Conservation (phyloP, 2,797 vertebrate genomes). For the Amblyraja radiata region DNA sequence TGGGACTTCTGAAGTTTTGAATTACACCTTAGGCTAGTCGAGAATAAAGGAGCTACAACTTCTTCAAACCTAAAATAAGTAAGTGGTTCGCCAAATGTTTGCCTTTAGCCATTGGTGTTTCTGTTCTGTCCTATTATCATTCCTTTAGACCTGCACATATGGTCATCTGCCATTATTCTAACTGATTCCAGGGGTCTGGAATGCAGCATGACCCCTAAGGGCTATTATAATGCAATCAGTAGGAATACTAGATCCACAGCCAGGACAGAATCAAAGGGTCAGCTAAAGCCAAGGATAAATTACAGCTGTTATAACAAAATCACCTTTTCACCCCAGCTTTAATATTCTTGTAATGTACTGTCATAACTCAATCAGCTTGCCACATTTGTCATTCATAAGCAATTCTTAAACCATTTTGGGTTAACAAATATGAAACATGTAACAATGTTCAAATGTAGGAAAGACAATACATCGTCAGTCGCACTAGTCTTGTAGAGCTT, state of each 20-base stretch:
- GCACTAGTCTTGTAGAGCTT: background rate
- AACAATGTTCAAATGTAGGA: conserved; percentile 51
- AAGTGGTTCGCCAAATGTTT: conserved; percentile 35
- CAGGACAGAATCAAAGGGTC: conserved; percentile 60
- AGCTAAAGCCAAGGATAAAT: conserved; percentile 58
- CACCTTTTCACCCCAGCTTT: conserved; percentile 57
- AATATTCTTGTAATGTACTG: conserved; percentile 57
- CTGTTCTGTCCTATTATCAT: conserved; percentile 50
- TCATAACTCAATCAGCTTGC: conserved; percentile 54
- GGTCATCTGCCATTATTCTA: conserved; percentile 74
- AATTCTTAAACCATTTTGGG: conserved; percentile 47
- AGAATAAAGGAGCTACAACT: conserved; percentile 22
- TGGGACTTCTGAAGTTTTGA: conserved; percentile 35
- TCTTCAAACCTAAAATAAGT: conserved; percentile 31
- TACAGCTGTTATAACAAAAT: conserved; percentile 61
- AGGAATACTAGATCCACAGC: conserved; percentile 61
- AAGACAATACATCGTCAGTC: conserved; percentile 41
- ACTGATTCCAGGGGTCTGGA: conserved; percentile 84
- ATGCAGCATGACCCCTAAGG: conserved; percentile 69
- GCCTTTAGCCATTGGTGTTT: conserved; percentile 37
- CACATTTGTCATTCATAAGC: conserved; percentile 59
- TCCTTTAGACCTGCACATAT: conserved; percentile 55
- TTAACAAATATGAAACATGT: conserved; percentile 49
- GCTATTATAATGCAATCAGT: conserved; percentile 72
- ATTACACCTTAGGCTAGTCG: conserved; percentile 35